phyloP scores from a whole-genome alignment of 2,797 vertebrate genomes.

The Pagetopsis macropterus region DNA sequence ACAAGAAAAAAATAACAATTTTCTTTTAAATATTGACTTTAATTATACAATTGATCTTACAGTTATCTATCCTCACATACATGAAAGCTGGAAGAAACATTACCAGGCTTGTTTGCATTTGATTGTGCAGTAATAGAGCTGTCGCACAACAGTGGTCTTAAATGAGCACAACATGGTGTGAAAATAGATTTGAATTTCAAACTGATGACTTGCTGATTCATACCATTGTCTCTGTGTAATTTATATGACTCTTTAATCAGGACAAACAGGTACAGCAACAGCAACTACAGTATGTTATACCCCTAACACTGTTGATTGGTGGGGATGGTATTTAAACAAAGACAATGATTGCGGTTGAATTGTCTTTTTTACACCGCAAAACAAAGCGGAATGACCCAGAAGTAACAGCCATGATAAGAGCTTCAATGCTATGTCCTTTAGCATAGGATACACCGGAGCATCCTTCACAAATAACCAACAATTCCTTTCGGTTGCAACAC shows the following conservation, averaged over 20 bases:
- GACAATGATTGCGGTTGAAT: too few species aligned
- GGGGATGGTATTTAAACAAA: conserved; percentile 27
- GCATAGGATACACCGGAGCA: too few species aligned
- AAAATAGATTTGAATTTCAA: conserved; percentile 67
- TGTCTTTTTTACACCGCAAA: too few species aligned
- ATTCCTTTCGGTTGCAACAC: too few species aligned
- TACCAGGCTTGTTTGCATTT: conserved; percentile 67
- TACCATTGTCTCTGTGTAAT: conserved; percentile 45
- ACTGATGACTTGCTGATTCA: conserved; percentile 68
- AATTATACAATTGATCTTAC: conserved; percentile 65
- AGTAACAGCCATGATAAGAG: too few species aligned
- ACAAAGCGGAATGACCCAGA: too few species aligned
- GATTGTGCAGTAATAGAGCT: conserved; percentile 63
- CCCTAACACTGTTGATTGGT: conserved; percentile 4
- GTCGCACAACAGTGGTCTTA: conserved; percentile 65
- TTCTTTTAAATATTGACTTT: conserved; percentile 61
- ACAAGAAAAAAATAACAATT: conserved; percentile 36
- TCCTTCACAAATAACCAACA: too few species aligned
- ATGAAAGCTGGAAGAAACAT: conserved; percentile 66
- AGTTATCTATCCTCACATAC: conserved; percentile 58
- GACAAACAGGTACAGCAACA: conserved; percentile 38
- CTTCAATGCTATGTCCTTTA: too few species aligned
- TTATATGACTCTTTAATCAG: conserved; percentile 39
- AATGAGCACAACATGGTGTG: conserved; percentile 67
- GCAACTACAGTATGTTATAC: conserved; percentile 19